These are phyloP conservation scores for Drosophila repleta DNA, from an alignment of 1,140 invertebrate species.

Conservation along the genomic window DNA sequence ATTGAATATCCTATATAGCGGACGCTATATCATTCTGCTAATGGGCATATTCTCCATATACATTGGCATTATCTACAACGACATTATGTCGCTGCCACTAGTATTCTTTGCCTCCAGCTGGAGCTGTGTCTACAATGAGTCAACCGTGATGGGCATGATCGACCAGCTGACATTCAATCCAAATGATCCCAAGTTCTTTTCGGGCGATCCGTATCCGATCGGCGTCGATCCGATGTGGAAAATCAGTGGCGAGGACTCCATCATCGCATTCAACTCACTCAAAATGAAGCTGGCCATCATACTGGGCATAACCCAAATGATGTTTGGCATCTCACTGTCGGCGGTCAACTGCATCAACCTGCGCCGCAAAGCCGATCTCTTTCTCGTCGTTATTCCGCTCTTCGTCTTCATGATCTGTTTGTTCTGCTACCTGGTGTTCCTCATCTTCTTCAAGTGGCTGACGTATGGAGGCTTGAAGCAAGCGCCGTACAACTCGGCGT, in stretches of 20 bases:
- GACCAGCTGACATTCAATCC: conserved; percentile 88
- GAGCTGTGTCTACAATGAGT: conserved; percentile 89
- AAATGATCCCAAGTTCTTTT: conserved; percentile 88
- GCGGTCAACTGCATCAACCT: conserved; percentile 96
- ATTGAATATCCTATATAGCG: conserved; percentile 97
- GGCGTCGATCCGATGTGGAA: conserved; percentile 93
- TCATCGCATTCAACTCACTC: conserved; percentile 97
- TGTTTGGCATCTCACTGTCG: conserved; percentile 95
- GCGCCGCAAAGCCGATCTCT: conserved; percentile 90
- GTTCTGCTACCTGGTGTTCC: conserved; percentile 96
- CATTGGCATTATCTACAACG: conserved; percentile 98
- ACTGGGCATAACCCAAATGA: conserved; percentile 97
- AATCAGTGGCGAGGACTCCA: conserved; percentile 95
- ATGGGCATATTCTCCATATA: conserved; percentile 99
- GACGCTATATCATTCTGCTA: conserved; percentile 97
- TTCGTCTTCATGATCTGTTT: conserved; percentile 94
- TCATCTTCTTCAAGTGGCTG: conserved; percentile 97
- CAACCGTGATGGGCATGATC: conserved; percentile 67
- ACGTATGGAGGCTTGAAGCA: conserved; percentile 96
- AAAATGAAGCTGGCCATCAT: conserved; percentile 99
- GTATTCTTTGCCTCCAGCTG: conserved; percentile 97
- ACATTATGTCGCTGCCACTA: conserved; percentile 96
- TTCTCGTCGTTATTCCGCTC: conserved; percentile 97
- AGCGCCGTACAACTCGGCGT: conserved; percentile 84
- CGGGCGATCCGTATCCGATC: conserved; percentile 81